Evolutionary conservation across 2,113 vertebrate genomes (phyloP).

Genomic region (Herpailurus yagouaroundi): DNA sequence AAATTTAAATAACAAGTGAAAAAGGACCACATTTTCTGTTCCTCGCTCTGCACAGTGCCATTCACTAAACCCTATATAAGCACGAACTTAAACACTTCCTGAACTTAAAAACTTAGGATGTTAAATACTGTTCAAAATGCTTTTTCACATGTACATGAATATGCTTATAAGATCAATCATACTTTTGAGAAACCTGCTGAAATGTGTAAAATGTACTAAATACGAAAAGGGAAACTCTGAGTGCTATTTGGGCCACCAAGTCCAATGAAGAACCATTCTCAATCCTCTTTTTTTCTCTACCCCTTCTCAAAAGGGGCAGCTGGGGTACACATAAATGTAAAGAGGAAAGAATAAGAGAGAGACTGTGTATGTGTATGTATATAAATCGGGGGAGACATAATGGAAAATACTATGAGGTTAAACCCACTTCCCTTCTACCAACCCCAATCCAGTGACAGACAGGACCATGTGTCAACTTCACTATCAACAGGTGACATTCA

Average conservation of each 20-base stretch:
- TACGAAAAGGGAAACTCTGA: conserved; percentile 24
- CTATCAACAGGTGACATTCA: background rate
- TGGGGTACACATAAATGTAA: background rate
- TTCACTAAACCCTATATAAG: background rate
- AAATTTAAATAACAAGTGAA: conserved; percentile 62
- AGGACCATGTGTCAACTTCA: background rate
- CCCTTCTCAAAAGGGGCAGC: background rate
- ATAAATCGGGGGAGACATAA: background rate
- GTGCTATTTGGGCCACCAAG: background rate
- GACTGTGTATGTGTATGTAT: background rate
- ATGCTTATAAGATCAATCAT: conserved; percentile 7
- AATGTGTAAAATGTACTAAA: conserved; percentile 30
- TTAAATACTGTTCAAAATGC: background rate
- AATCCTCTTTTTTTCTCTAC: background rate
- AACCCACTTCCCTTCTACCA: background rate
- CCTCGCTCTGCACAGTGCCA: background rate
- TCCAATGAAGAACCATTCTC: background rate
- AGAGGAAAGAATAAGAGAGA: background rate
- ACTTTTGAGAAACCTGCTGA: conserved; percentile 45
- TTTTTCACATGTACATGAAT: conserved; percentile 36
- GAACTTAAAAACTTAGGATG: conserved; percentile 1
- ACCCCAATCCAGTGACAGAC: background rate
- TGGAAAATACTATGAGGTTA: conserved; percentile 23
- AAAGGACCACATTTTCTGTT: conserved; percentile 35
- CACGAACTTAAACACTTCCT: background rate